These are phyloP conservation scores for Picus viridis DNA, from an alignment of 2,797 vertebrate species.

Conservation along the genomic window DNA sequence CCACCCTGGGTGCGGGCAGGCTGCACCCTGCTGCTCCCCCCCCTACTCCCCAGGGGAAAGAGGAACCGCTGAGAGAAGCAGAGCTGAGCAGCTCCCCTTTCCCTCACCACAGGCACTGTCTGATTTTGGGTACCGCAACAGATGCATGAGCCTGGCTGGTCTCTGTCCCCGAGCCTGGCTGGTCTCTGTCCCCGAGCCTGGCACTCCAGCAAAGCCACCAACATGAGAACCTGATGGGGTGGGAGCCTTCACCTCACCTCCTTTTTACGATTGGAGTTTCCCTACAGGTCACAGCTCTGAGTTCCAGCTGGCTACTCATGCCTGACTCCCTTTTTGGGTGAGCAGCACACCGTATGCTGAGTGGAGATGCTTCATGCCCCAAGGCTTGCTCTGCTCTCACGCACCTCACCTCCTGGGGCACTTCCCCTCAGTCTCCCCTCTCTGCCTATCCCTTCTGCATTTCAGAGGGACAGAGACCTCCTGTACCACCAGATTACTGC, in stretches of 20 bases:
- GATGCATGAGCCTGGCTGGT: rapidly evolving
- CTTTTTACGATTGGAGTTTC: neutral
- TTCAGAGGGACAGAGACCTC: neutral
- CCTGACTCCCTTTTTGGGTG: neutral
- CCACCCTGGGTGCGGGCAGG: neutral
- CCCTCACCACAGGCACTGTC: neutral
- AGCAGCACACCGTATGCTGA: rapidly evolving
- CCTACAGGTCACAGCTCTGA: neutral
- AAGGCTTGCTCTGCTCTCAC: rapidly evolving
- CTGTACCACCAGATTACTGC: neutral
- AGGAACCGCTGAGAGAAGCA: neutral
- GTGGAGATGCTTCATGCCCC: rapidly evolving
- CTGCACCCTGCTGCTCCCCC: neutral
- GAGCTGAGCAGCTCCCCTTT: rapidly evolving
- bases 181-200: neutral
- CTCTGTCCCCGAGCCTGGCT: neutral
- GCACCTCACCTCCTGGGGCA: neutral
- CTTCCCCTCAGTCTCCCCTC: neutral
- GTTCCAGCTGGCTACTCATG: neutral
- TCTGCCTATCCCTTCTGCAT: neutral
- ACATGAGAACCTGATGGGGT: neutral
- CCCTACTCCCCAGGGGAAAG: neutral
- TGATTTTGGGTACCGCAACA: neutral
- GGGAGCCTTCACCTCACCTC: neutral
- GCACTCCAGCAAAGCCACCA: neutral